Percentiles rank a stretch among this genome's conserved stretches.
phyloP scores from a whole-genome alignment of 2,888 invertebrate species.

The Aricia artaxerxes region DNA sequence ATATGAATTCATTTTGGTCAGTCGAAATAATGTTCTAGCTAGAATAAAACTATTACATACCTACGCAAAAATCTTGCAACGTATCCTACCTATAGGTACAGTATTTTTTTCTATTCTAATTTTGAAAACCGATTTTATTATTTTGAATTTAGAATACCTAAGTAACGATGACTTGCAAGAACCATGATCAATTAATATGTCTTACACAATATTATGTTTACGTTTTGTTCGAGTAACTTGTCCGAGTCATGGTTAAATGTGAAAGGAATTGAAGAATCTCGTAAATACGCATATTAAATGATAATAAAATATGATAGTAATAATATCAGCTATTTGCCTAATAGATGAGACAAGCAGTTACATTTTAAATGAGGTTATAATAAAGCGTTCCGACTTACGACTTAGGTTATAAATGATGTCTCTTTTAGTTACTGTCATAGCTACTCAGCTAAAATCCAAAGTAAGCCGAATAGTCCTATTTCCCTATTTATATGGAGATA shows the following conservation, averaged over 20 bases:
- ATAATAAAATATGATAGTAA: not conserved
- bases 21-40: too few species aligned
- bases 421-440: too few species aligned
- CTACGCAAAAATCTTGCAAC: not conserved
- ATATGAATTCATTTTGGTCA: not conserved
- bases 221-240: constrained; percentile 5
- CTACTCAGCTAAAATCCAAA: too few species aligned
- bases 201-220: constrained; percentile 14
- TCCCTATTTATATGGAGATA: too few species aligned
- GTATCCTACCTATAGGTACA: not conserved
- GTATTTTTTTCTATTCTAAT: not conserved
- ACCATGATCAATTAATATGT: not conserved
- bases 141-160: not conserved
- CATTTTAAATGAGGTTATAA: too few species aligned
- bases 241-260: constrained; percentile 24
- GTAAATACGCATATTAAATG: not conserved
- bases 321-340: not conserved
- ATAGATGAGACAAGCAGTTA: not conserved
- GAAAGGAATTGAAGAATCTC: constrained; percentile 7
- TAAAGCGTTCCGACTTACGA: too few species aligned
- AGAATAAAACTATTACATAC: too few species aligned
- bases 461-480: too few species aligned
- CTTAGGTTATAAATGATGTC: too few species aligned
- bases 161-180: not conserved
- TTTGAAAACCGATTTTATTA: not conserved